A percentile compares a stretch with the other conserved stretches of the same genome.
Conservation (phyloP, 2,888 invertebrate genomes). For the Eristalinus aeneus region DNA sequence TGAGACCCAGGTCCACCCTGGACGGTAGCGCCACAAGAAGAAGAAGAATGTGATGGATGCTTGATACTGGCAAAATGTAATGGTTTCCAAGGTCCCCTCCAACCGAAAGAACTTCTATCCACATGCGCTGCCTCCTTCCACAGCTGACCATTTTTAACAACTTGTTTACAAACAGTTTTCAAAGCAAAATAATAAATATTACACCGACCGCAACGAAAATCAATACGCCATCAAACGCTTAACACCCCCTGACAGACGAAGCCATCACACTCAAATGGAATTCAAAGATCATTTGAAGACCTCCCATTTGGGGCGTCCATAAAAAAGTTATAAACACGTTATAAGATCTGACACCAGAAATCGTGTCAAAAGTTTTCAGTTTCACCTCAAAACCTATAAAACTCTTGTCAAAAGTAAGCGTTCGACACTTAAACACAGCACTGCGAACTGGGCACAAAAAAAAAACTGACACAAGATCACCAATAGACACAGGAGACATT, state of each 20-base stretch:
- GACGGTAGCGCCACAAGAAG: too few relatives aligned
- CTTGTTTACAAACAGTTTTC: background rate
- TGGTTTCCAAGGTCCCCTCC: too few relatives aligned
- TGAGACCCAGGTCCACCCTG: too few relatives aligned
- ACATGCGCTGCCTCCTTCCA: background rate
- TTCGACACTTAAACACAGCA: background rate
- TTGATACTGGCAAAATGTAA: too few relatives aligned
- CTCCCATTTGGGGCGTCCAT: background rate
- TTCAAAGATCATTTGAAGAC: background rate
- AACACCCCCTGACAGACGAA: background rate
- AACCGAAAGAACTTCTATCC: too few relatives aligned
- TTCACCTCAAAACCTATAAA: constrained; percentile 12
- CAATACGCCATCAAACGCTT: background rate
- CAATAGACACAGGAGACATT: constrained; percentile 27
- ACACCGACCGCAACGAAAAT: background rate
- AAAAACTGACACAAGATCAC: constrained; percentile 16
- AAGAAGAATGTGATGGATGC: too few relatives aligned
- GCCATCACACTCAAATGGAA: background rate
- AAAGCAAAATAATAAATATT: background rate
- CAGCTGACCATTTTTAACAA: background rate
- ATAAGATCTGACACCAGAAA: background rate
- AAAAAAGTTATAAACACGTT: background rate
- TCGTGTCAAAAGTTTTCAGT: background rate
- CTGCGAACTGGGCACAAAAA: background rate
- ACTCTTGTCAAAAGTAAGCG: constrained; percentile 41